Base-by-base conservation (phyloP, 2,888 invertebrate genomes). In the Drosophila mettleri region DNA sequence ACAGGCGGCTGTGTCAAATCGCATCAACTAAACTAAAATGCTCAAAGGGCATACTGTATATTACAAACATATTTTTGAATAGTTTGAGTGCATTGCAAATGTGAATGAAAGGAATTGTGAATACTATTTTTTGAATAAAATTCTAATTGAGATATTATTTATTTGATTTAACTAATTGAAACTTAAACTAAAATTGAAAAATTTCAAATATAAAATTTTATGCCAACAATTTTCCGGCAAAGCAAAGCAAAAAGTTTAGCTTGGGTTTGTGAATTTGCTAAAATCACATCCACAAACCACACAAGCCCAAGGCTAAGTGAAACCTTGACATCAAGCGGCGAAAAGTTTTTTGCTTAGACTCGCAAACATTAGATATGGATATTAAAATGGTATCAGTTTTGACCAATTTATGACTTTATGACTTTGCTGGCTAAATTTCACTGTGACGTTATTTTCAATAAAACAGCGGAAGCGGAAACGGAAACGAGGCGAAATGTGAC, bases 91-190 rank as follows among this genome's bases (percentile, higher is more conserved):
- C 72, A 75, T 85, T 78, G 74, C 54, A 67, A 65, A 69, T 69
- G 84, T 83, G 78, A 77, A 87, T 71, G 69, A 78, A 29, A 76
- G 60, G 33, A 73, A 69, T 87, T 83, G 82, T 83, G 88, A 87
- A 82, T 83, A 86, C 69, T 86, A 74, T 68, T 80, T 78, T 73
- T 80, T 65, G 67, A 80, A 69, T 77, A 85, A 68, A 78, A 74
- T 49, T 64, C 33, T 22, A 54, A 65, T 41, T 72, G 46, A 59
- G 61, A 31, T 9, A 41, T 38, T 0, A 36, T 12, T 12, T 9
- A 6, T 4, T 16, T 10, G 16, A 10, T 16, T n/a, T n/a, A n/a
- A n/a, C n/a, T n/a, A n/a, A n/a, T n/a, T n/a, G n/a, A n/a, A n/a
- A n/a, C n/a, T n/a, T n/a, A n/a, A n/a, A n/a, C n/a, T n/a, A n/a